These are phyloP conservation scores for Romanogobio albipinnatus DNA, from an alignment of 2,113 vertebrate genomes.

Conservation along the genomic window DNA sequence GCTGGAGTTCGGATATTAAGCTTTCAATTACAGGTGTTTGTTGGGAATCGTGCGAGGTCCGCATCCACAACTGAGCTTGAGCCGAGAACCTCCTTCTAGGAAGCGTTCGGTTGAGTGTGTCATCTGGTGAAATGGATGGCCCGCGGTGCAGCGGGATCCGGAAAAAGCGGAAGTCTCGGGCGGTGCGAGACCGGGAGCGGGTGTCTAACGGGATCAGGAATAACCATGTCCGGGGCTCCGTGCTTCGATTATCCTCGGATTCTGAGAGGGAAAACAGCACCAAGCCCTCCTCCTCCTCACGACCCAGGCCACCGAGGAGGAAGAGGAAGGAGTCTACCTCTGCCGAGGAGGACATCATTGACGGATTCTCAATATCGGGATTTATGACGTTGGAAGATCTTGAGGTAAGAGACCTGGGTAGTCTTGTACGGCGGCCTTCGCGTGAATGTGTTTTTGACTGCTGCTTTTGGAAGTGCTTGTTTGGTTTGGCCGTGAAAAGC, in stretches of 20 bases:
- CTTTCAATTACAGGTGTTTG: background rate
- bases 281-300: conserved; percentile 82
- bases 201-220: conserved; percentile 78
- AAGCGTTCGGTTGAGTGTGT: conserved; percentile 61
- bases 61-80: conserved; percentile 28
- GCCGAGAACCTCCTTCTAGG: conserved; percentile 35
- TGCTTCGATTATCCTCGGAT: conserved; percentile 85
- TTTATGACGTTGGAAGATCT: conserved; percentile 91
- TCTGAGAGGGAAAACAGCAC: conserved; percentile 86
- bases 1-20: conserved; percentile 32
- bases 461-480: conserved; percentile 5
- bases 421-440: conserved; percentile 5
- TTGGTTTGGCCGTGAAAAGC: conserved; percentile 10
- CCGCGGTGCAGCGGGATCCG: conserved; percentile 86
- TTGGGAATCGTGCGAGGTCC: conserved; percentile 52
- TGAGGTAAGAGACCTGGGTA: conserved; percentile 81
- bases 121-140: conserved; percentile 83
- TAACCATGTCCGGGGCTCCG: conserved; percentile 71
- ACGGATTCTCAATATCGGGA: conserved; percentile 91
- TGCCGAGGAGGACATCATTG: conserved; percentile 94
- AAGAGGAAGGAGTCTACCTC: conserved; percentile 90
- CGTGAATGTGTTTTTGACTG: conserved; percentile 8
- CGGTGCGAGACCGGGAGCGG: conserved; percentile 84
- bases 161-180: conserved; percentile 90
- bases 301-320: conserved; percentile 87